These are phyloP conservation scores for Platygyra sinensis DNA, from an alignment of 64 coral and sea anemone genomes.

Conservation along the genomic window DNA sequence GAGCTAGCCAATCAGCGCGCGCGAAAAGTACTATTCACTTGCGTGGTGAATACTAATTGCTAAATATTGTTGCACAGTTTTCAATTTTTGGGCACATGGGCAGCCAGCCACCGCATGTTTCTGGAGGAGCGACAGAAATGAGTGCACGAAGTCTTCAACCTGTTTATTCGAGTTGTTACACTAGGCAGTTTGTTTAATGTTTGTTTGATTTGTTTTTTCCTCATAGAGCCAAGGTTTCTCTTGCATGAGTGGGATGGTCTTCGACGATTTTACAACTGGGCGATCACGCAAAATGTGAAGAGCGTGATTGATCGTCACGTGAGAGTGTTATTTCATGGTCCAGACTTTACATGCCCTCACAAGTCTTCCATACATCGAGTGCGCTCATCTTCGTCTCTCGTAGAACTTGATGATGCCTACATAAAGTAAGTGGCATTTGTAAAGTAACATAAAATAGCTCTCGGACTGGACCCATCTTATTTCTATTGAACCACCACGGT, in stretches of 20 bases:
- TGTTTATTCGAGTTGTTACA: not conserved
- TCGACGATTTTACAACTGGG: constrained; percentile 85
- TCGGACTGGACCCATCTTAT: too few species aligned
- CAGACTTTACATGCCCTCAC: constrained; percentile 21
- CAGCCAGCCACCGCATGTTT: too few species aligned
- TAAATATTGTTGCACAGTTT: too few species aligned
- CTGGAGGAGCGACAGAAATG: too few species aligned
- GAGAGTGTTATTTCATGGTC: constrained; percentile 66
- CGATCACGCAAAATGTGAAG: constrained; percentile 83
- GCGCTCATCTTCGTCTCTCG: constrained; percentile 61
- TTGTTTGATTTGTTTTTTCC: not conserved
- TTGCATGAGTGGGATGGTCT: constrained; percentile 79
- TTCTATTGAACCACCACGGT: not conserved
- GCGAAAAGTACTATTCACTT: too few species aligned
- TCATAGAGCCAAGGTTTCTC: constrained; percentile 65
- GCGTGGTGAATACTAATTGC: too few species aligned
- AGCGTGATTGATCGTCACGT: constrained; percentile 70
- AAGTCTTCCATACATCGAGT: constrained; percentile 58
- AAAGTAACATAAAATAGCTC: too few species aligned
- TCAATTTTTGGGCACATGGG: too few species aligned
- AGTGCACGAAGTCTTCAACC: too few species aligned
- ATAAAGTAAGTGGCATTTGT: constrained; percentile 41
- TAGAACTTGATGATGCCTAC: constrained; percentile 85
- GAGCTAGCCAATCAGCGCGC: too few species aligned
- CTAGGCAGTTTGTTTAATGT: not conserved